Conservation (phyloP, 2,797 vertebrate genomes). For the Falco biarmicus region DNA sequence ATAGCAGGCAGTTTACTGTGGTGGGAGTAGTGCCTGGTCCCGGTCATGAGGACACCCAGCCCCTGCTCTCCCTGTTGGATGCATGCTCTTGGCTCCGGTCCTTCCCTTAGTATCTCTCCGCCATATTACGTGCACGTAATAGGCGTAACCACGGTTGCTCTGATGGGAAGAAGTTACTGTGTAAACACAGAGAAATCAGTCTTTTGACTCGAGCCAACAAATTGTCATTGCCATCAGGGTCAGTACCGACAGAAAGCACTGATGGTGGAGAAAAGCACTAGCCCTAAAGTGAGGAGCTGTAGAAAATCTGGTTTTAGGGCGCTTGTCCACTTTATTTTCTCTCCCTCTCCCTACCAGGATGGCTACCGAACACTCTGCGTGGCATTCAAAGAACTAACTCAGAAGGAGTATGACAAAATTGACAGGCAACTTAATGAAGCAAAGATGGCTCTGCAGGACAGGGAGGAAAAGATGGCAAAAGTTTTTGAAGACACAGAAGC, state of each 20-base stretch:
- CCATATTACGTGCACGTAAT: fast-evolving
- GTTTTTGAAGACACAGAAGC: constrained; percentile 93
- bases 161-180: neutral
- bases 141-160: neutral
- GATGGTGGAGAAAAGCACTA: neutral
- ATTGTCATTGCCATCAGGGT: neutral
- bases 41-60: fast-evolving
- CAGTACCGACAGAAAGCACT: neutral
- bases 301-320: neutral
- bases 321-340: neutral
- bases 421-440: constrained; percentile 86
- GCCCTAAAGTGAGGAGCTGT: neutral
- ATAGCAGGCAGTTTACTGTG: neutral
- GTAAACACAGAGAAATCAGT: neutral
- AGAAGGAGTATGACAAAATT: constrained; percentile 84
- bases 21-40: neutral
- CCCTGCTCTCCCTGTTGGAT: neutral
- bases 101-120: neutral
- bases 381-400: constrained; percentile 88
- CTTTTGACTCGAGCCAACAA: neutral
- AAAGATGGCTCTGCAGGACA: constrained; percentile 90
- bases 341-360: constrained; percentile 76
- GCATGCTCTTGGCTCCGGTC: fast-evolving
- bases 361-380: constrained; percentile 95
- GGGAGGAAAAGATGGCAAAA: constrained; percentile 91